These are phyloP conservation scores for Phymorhynchus buccinoides DNA, from an alignment of 1,140 invertebrate species.

Conservation along the genomic window DNA sequence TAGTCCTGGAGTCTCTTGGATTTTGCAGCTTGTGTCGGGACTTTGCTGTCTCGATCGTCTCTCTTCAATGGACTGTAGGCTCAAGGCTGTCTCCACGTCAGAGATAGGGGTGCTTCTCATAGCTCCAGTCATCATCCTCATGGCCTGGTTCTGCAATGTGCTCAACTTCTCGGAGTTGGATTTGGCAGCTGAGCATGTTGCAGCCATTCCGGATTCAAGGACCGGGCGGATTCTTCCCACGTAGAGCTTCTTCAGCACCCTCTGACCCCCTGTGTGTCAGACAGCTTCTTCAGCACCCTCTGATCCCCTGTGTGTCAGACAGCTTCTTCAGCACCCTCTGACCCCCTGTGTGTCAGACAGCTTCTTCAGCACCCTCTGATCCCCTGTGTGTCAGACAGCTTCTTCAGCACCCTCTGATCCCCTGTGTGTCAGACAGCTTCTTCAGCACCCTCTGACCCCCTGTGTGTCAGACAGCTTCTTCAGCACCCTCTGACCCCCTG, in stretches of 20 bases:
- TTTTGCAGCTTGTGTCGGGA: neutral
- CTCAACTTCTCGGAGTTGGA: neutral
- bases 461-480: too few species aligned
- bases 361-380: too few species aligned
- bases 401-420: neutral
- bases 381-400: too few species aligned
- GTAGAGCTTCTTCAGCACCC: neutral
- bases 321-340: too few species aligned
- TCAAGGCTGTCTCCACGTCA: neutral
- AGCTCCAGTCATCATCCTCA: constrained; percentile 1
- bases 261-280: neutral
- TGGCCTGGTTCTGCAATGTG: constrained; percentile 9
- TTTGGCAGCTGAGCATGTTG: neutral
- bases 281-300: neutral
- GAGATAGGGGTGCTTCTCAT: neutral
- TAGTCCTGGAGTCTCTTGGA: neutral
- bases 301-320: too few species aligned
- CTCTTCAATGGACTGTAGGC: neutral
- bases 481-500: neutral
- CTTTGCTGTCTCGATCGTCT: neutral
- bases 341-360: neutral
- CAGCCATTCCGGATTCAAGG: constrained; percentile 15
- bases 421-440: neutral
- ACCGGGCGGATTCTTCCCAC: neutral
- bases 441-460: too few species aligned